phyloP scores from a whole-genome alignment of 2,797 vertebrate genomes.

The Amphiprion clarkii region DNA sequence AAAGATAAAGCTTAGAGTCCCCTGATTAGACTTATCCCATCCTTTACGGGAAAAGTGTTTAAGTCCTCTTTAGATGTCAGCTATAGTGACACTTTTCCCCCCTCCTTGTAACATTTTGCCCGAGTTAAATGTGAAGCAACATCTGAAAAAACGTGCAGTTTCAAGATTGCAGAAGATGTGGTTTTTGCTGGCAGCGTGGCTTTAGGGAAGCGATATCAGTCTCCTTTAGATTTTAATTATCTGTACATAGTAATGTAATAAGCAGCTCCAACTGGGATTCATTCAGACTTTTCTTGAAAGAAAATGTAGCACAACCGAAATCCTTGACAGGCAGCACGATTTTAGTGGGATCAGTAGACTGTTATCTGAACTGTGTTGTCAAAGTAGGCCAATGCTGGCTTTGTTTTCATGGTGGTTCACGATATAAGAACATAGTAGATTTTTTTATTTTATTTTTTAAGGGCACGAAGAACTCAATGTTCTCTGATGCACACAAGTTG shows the following conservation, averaged over 20 bases:
- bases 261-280: not conserved
- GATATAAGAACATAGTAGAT: slow-evolving; percentile 14
- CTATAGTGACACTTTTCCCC: slow-evolving; percentile 16
- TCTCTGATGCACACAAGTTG: slow-evolving; percentile 1
- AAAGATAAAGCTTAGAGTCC: slow-evolving; percentile 44
- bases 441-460: slow-evolving; percentile 8
- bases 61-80: slow-evolving; percentile 34
- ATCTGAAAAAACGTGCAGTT: not conserved
- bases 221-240: slow-evolving; percentile 8
- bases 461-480: not conserved
- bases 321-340: slow-evolving; percentile 26
- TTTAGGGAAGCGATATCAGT: not conserved
- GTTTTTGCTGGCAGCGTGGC: not conserved
- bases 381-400: slow-evolving; percentile 15
- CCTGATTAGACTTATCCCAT: slow-evolving; percentile 30
- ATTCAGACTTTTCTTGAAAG: slow-evolving; percentile 7
- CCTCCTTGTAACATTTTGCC: not conserved
- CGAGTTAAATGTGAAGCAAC: not conserved
- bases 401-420: slow-evolving; percentile 26
- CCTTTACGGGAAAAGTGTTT: slow-evolving; percentile 23
- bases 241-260: slow-evolving; percentile 6
- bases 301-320: slow-evolving; percentile 6
- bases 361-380: slow-evolving; percentile 36
- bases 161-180: not conserved
- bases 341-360: slow-evolving; percentile 37